Percentiles rank a stretch among this genome's conserved stretches.
Evolutionary conservation across 1,140 invertebrate species (phyloP).

Genomic region (Aricia agestis): DNA sequence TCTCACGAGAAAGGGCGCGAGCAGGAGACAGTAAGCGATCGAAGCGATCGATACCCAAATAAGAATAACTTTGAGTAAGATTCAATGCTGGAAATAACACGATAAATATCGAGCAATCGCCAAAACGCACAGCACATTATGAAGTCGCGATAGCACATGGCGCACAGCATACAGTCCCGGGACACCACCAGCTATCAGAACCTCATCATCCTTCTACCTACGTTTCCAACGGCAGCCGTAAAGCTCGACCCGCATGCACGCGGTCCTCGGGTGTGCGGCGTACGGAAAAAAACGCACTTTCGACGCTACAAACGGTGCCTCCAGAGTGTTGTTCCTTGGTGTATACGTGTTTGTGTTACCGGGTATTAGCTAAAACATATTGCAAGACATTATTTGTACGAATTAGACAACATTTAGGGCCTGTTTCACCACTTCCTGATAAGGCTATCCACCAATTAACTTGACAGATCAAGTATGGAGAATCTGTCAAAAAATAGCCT

Average conservation of each 20-base stretch:
- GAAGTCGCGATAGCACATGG: constrained; percentile 18
- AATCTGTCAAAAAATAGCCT: too few relatives aligned
- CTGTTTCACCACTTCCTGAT: too few relatives aligned
- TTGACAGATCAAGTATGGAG: too few relatives aligned
- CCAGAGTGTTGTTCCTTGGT: constrained; percentile 85
- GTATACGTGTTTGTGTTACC: constrained; percentile 93
- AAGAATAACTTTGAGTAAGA: too few relatives aligned
- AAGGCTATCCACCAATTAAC: too few relatives aligned
- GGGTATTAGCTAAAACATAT: constrained; percentile 78
- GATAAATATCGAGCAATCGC: background rate
- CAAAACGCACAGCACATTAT: constrained; percentile 25
- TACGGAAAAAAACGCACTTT: constrained; percentile 93
- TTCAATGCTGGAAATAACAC: background rate
- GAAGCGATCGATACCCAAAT: too few relatives aligned
- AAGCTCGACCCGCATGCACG: constrained; percentile 94
- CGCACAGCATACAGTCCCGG: constrained; percentile 34
- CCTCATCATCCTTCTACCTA: constrained; percentile 77
- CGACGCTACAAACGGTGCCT: constrained; percentile 89
- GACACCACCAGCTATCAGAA: constrained; percentile 48
- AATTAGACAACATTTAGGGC: background rate
- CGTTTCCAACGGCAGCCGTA: constrained; percentile 92
- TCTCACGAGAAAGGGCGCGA: too few relatives aligned
- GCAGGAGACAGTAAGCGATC: too few relatives aligned
- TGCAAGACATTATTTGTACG: constrained; percentile 71
- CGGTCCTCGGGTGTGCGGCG: constrained; percentile 90